Percentiles rank a stretch among this genome's conserved stretches.
Conservation (phyloP, 2,888 invertebrate species). For the Cataglyphis rosenhaueri region DNA sequence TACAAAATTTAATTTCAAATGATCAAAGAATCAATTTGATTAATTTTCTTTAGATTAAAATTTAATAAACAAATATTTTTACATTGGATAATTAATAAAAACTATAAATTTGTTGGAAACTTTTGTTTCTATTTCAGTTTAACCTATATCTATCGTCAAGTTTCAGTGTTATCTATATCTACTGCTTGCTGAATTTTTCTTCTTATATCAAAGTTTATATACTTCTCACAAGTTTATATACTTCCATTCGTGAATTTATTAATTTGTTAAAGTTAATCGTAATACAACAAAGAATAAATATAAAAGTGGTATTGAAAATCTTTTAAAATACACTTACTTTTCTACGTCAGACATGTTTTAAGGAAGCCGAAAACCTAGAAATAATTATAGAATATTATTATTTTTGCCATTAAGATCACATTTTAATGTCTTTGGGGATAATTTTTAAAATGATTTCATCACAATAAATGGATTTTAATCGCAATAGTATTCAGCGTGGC, state of each 20-base stretch:
- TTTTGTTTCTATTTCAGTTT: neutral
- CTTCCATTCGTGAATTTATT: neutral
- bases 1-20: neutral
- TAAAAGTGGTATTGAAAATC: neutral
- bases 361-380: conserved; percentile 81
- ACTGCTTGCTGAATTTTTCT: neutral
- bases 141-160: neutral
- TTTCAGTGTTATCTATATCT: neutral
- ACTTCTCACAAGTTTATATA: neutral
- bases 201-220: neutral
- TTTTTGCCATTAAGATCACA: conserved; percentile 25
- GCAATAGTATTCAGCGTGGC: conserved; percentile 62
- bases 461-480: conserved; percentile 75
- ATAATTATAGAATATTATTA: conserved; percentile 78
- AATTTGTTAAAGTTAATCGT: neutral
- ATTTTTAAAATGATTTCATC: conserved; percentile 74
- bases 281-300: neutral
- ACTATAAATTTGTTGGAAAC: neutral
- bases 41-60: neutral
- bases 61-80: neutral
- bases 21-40: neutral
- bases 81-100: neutral
- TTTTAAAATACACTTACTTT: conserved; percentile 89
- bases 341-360: conserved; percentile 93
- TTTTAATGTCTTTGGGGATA: conserved; percentile 49